Conservation (phyloP, 1,140 invertebrate species). For the Drosophila oshimai region DNA sequence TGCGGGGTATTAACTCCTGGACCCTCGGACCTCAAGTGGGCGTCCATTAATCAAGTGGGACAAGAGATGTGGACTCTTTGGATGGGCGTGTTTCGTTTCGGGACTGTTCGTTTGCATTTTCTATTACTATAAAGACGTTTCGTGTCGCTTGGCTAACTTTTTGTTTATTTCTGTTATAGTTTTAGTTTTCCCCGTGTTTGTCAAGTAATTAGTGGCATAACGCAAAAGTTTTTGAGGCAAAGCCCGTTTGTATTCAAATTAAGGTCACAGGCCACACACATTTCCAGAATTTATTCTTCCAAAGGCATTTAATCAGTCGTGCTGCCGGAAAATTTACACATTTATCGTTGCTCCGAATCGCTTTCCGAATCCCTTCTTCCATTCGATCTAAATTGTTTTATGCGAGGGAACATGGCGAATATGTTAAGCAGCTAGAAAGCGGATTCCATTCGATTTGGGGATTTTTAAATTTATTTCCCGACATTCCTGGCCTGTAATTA, state of each 20-base stretch:
- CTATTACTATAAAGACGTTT: slow-evolving; percentile 73
- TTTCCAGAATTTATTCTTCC: slow-evolving; percentile 57
- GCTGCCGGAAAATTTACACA: slow-evolving; percentile 52
- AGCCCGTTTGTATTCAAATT: slow-evolving; percentile 74
- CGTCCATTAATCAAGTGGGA: slow-evolving; percentile 71
- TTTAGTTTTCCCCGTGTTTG: slow-evolving; percentile 48
- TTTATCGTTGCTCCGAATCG: slow-evolving; percentile 50
- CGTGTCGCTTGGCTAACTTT: slow-evolving; percentile 59
- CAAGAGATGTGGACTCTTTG: slow-evolving; percentile 24
- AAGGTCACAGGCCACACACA: slow-evolving; percentile 62
- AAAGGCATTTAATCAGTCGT: slow-evolving; percentile 62
- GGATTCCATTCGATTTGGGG: slow-evolving; percentile 33
- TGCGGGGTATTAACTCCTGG: slow-evolving; percentile 18
- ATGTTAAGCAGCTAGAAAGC: slow-evolving; percentile 67
- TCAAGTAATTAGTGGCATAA: slow-evolving; percentile 68
- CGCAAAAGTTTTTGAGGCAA: slow-evolving; percentile 12
- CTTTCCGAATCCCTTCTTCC: slow-evolving; percentile 46
- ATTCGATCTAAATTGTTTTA: slow-evolving; percentile 74
- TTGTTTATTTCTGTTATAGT: slow-evolving; percentile 47
- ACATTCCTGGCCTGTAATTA: slow-evolving; percentile 46
- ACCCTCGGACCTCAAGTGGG: slow-evolving; percentile 13
- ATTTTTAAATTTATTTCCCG: slow-evolving; percentile 63
- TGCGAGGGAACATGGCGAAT: slow-evolving; percentile 33
- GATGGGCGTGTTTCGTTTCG: slow-evolving; percentile 52
- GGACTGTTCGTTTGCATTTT: slow-evolving; percentile 65